These are phyloP conservation scores for Eulacestoma nigropectus DNA, from an alignment of 2,113 vertebrate genomes.

Conservation along the genomic window DNA sequence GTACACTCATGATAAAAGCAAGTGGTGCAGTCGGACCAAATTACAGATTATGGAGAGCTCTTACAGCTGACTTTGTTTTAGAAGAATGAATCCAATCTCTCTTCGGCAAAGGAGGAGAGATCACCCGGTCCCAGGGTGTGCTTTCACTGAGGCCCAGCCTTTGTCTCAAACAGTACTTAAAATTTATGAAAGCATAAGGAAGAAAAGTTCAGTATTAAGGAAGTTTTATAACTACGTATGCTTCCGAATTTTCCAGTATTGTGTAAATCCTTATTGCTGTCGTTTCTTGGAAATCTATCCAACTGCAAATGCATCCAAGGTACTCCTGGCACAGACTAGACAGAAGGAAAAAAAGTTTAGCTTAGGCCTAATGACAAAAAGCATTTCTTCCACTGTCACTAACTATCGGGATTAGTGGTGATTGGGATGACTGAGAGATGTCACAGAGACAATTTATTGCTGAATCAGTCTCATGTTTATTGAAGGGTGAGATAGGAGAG, in stretches of 20 bases:
- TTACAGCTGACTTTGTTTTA: neutral
- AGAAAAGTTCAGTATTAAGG: neutral
- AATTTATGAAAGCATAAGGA: neutral
- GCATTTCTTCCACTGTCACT: neutral
- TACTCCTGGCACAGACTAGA: neutral
- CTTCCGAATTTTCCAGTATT: neutral
- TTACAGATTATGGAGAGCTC: neutral
- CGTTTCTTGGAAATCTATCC: neutral
- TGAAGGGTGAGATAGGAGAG: no score
- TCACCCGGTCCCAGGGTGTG: accelerated
- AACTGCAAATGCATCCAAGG: neutral
- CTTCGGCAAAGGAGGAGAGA: neutral
- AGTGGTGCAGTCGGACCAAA: accelerated
- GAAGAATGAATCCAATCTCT: neutral
- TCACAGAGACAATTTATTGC: no score
- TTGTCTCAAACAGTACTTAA: neutral
- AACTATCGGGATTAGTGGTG: no score
- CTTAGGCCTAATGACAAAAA: neutral
- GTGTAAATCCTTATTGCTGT: neutral
- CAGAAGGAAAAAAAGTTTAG: neutral
- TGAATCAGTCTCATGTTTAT: no score
- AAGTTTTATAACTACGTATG: neutral
- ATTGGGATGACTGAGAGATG: no score
- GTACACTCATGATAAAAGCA: accelerated
- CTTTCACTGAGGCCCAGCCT: neutral